phyloP scores from a whole-genome alignment of 2,888 invertebrate species.

The Uropetala carovei region DNA sequence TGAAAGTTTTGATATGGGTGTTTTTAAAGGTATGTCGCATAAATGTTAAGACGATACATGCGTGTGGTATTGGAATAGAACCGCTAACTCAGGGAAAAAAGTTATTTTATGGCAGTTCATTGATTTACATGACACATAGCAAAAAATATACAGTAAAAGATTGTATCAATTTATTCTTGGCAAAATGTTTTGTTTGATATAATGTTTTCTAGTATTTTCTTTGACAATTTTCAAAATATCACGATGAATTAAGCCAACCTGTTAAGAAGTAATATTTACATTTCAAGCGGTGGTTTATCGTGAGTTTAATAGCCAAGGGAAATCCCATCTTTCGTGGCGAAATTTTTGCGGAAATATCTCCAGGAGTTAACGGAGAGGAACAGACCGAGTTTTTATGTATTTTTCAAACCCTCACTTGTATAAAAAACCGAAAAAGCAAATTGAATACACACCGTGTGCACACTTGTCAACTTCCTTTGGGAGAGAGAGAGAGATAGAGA shows the following conservation, averaged over 20 bases:
- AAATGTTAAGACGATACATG: no score
- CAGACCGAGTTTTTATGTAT: neutral
- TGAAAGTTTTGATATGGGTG: no score
- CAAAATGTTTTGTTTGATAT: no score
- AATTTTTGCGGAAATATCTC: neutral
- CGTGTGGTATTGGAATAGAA: no score
- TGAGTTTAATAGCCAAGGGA: neutral
- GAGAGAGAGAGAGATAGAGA: no score
- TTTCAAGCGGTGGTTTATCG: neutral
- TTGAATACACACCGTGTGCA: constrained; percentile 28
- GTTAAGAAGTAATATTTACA: neutral
- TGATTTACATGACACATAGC: no score
- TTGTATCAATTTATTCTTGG: no score
- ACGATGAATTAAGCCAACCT: neutral
- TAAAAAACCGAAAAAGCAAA: constrained; percentile 13
- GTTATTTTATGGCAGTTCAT: no score
- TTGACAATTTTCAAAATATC: neutral
- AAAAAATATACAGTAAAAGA: no score
- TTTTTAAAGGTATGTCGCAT: no score
- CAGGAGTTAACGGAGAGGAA: constrained; percentile 24
- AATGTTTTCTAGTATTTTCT: no score
- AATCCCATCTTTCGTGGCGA: neutral
- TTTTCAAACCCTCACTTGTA: neutral
- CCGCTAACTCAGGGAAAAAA: no score
- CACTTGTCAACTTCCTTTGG: constrained; percentile 32